Evolutionary conservation across 2,797 vertebrate species (phyloP).

Genomic region (Aeoliscus strigatus): DNA sequence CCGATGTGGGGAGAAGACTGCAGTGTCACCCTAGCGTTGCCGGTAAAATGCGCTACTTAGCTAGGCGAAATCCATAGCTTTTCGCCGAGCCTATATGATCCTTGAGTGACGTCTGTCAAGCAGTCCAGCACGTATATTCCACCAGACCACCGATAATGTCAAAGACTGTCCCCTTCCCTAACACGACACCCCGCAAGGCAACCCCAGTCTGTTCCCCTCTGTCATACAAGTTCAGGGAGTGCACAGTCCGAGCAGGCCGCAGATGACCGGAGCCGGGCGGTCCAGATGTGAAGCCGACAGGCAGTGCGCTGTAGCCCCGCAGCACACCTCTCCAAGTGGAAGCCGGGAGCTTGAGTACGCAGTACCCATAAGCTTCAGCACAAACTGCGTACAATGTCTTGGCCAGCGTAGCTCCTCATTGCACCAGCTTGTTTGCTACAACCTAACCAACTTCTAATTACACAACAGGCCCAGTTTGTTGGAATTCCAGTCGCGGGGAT

Average conservation of each 20-base stretch:
- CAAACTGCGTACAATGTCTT: conserved; percentile 64
- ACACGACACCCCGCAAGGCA: conserved; percentile 51
- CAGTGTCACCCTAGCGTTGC: conserved; percentile 74
- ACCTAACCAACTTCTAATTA: conserved; percentile 71
- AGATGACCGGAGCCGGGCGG: conserved; percentile 58
- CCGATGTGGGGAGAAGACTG: conserved; percentile 68
- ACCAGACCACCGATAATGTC: conserved; percentile 42
- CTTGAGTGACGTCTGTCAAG: conserved; percentile 30
- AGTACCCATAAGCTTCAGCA: conserved; percentile 76
- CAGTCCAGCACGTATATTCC: conserved; percentile 50
- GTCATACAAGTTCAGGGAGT: conserved; percentile 59
- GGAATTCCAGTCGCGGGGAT: conserved; percentile 60
- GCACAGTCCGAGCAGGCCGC: conserved; percentile 61
- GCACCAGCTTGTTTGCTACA: conserved; percentile 61
- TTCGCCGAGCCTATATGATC: conserved; percentile 27
- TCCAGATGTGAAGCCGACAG: conserved; percentile 72
- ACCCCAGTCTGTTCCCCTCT: conserved; percentile 32
- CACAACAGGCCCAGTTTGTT: conserved; percentile 61
- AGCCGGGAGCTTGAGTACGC: conserved; percentile 74
- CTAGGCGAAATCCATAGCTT: conserved; percentile 63
- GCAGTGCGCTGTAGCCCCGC: conserved; percentile 62
- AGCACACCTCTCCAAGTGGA: conserved; percentile 70
- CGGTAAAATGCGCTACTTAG: conserved; percentile 64
- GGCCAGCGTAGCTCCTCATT: conserved; percentile 60
- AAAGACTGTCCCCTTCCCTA: conserved; percentile 51